Evolutionary conservation across 1,140 invertebrate genomes (phyloP).

Genomic region (Drosophila sproati): DNA sequence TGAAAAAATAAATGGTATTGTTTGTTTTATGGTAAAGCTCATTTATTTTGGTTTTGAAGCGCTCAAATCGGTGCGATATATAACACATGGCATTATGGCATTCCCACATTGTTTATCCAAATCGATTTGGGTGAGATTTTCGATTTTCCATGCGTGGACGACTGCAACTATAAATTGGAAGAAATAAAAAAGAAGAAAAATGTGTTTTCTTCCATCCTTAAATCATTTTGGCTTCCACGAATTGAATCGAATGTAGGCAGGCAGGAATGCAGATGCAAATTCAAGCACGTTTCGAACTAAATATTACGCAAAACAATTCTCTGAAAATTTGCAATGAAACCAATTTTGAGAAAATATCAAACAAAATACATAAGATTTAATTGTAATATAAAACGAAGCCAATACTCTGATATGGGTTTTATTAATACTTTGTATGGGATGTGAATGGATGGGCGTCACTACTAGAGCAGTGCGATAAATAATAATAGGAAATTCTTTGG

Average conservation of each 20-base stretch:
- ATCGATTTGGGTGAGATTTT: slow-evolving; percentile 36
- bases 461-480: slow-evolving; percentile 5
- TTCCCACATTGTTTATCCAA: slow-evolving; percentile 51
- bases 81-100: slow-evolving; percentile 50
- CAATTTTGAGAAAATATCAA: slow-evolving; percentile 1
- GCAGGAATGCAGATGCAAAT: slow-evolving; percentile 23
- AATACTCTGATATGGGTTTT: neutral
- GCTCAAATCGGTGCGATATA: slow-evolving; percentile 43
- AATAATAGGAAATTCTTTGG: slow-evolving; percentile 27
- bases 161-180: slow-evolving; percentile 56
- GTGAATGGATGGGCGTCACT: slow-evolving; percentile 3
- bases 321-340: slow-evolving; percentile 35
- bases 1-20: slow-evolving; percentile 53
- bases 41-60: slow-evolving; percentile 50
- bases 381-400: slow-evolving; percentile 26
- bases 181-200: slow-evolving; percentile 24
- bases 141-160: slow-evolving; percentile 29
- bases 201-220: slow-evolving; percentile 25
- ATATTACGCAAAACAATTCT: slow-evolving; percentile 20
- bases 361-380: slow-evolving; percentile 30
- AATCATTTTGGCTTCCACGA: slow-evolving; percentile 21
- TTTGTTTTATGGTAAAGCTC: slow-evolving; percentile 50
- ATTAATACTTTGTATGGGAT: slow-evolving; percentile 39
- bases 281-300: slow-evolving; percentile 45
- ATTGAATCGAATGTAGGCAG: slow-evolving; percentile 11